A percentile compares a stretch with the other conserved stretches of the same genome.
Conservation (phyloP, 2,113 vertebrate species). For the Brachyhypopomus occidentalis region DNA sequence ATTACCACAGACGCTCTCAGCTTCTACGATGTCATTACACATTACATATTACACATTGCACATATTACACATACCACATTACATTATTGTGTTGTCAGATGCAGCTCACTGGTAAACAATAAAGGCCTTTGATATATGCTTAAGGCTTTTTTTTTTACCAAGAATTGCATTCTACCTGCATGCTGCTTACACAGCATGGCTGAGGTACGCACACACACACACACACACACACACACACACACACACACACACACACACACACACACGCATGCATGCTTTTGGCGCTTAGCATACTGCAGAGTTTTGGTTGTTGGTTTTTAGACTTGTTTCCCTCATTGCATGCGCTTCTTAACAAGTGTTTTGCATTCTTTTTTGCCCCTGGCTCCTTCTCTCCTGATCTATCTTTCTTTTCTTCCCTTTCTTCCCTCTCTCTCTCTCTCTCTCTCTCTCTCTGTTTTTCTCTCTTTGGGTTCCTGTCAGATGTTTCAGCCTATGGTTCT, state of each 20-base stretch:
- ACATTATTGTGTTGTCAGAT: not conserved
- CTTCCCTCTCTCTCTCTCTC: conserved; percentile 41
- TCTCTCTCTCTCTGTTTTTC: conserved; percentile 17
- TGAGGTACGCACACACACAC: not conserved
- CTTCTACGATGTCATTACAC: conserved; percentile 16
- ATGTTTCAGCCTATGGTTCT: conserved; percentile 90
- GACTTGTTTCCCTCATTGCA: conserved; percentile 90
- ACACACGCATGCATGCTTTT: conserved; percentile 17
- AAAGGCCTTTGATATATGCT: not conserved
- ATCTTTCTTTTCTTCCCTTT: conserved; percentile 23
- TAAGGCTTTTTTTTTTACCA: not conserved
- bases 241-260: conserved; percentile 8
- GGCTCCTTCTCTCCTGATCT: conserved; percentile 24
- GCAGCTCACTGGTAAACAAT: not conserved
- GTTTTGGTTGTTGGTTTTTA: conserved; percentile 84
- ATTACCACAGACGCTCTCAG: conserved; percentile 29
- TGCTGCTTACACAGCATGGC: conserved; percentile 46
- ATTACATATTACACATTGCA: conserved; percentile 4
- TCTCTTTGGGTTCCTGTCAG: conserved; percentile 82
- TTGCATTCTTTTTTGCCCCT: conserved; percentile 81
- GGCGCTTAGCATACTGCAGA: conserved; percentile 56
- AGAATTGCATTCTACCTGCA: conserved; percentile 15
- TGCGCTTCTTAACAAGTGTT: conserved; percentile 93
- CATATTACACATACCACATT: not conserved
- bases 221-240: not conserved